phyloP scores from a whole-genome alignment of 2,888 invertebrate species.

The Zele albiditarsus region DNA sequence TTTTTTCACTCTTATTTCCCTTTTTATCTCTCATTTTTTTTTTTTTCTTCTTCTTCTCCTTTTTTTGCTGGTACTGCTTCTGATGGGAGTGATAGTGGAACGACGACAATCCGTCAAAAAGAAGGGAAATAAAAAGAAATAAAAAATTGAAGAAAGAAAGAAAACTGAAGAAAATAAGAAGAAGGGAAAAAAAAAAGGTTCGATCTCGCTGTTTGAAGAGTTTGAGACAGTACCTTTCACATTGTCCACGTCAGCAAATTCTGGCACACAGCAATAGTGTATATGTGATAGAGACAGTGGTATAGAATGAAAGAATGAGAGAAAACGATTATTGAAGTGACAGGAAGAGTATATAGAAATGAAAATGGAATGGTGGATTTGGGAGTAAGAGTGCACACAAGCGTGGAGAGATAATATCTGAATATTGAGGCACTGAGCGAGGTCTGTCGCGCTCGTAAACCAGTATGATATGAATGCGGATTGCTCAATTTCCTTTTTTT shows the following conservation, averaged over 20 bases:
- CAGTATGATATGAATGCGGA: constrained; percentile 60
- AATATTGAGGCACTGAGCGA: constrained; percentile 65
- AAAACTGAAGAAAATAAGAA: background rate
- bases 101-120: constrained; percentile 20
- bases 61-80: background rate
- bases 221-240: constrained; percentile 30
- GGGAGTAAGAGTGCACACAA: constrained; percentile 37
- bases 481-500: constrained; percentile 56
- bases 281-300: constrained; percentile 22
- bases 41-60: background rate
- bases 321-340: constrained; percentile 27
- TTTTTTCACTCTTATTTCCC: constrained; percentile 30
- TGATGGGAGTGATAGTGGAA: constrained; percentile 2
- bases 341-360: constrained; percentile 37
- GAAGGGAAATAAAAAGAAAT: background rate
- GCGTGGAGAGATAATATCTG: constrained; percentile 64
- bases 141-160: constrained; percentile 4
- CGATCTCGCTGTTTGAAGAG: constrained; percentile 28
- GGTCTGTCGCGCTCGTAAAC: constrained; percentile 65
- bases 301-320: constrained; percentile 12
- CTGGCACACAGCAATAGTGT: background rate
- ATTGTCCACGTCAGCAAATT: constrained; percentile 60
- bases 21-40: constrained; percentile 20
- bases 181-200: constrained; percentile 32
- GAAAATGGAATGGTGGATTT: constrained; percentile 25